Evolutionary conservation across 1,140 invertebrate genomes (phyloP), one percentile per base, ranked within the genome.

Genomic region (Drosophila neocordata): DNA sequence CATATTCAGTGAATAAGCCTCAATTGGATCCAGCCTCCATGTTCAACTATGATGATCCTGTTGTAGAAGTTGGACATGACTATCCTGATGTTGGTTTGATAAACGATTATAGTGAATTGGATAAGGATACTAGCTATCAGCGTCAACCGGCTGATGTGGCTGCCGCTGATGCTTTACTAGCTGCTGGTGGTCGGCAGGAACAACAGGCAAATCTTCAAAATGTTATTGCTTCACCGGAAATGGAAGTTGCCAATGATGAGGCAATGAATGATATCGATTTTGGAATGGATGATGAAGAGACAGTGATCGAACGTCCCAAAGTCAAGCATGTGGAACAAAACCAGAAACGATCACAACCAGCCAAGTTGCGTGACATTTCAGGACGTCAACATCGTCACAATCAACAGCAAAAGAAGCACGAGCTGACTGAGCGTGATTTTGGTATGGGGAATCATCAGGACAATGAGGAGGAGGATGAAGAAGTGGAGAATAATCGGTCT

Each of bases 401-500:
- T 11, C 15, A 37, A 1, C 15, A 24, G 11, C 27, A 44, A 37
- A 4, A 18, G 9, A 15, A 20, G 1, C 34, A 60, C 0, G 48
- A 59, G n/a, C 55, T 60, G 6, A 41, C 41, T 9, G 18, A 56
- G 35, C 2, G 3, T 0, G 53, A 65, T 35, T 31, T 57, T 7
- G 22, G 12, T 15, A 65, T 44, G 52, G 22, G 5, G 5, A 31
- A 31, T 4, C 3, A 6, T 4, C 22, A 44, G 13, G 41, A 44
- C 15, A 13, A 44, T 9, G 34, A 12, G 34, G 9, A 12, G 34
- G 9, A 9, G 34, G 34, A 48, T 2, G 5, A 41, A n/a, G 65
- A 31, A n/a, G 48, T 31, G n/a, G 44, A 67, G 2, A 24, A 57
- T n/a, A 48, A 31, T 53, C 44, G 37, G n/a, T 31, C 35, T 8